Percentiles rank a stretch among this genome's conserved stretches.
These are phyloP conservation scores for Galerucella nymphaeae DNA, from an alignment of 2,888 invertebrate genomes.

Conservation along the genomic window DNA sequence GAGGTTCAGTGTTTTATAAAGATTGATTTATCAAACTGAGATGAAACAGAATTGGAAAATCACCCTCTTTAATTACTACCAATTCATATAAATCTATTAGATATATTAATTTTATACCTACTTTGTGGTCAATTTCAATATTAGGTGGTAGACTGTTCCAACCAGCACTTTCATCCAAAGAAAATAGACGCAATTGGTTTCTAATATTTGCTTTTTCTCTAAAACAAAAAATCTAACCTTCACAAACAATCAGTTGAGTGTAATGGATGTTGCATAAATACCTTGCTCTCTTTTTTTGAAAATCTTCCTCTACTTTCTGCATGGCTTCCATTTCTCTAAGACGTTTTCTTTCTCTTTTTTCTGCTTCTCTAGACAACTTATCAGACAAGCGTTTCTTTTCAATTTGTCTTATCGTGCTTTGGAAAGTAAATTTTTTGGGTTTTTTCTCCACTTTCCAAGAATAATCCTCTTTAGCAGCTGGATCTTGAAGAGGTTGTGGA, in stretches of 20 bases:
- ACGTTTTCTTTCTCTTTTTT: slow-evolving; percentile 80
- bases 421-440: slow-evolving; percentile 82
- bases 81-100: too few species aligned
- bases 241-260: neutral
- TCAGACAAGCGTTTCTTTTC: slow-evolving; percentile 81
- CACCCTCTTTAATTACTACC: neutral
- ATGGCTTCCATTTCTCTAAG: slow-evolving; percentile 83
- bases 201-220: slow-evolving; percentile 80
- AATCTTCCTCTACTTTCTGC: slow-evolving; percentile 88
- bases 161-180: slow-evolving; percentile 71
- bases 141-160: slow-evolving; percentile 70
- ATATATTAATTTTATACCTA: slow-evolving; percentile 32
- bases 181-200: slow-evolving; percentile 79
- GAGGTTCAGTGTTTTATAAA: slow-evolving; percentile 23
- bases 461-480: slow-evolving; percentile 47
- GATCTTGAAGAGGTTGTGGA: slow-evolving; percentile 62
- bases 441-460: slow-evolving; percentile 53
- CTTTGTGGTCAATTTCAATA: slow-evolving; percentile 58
- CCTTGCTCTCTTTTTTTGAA: slow-evolving; percentile 82
- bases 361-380: slow-evolving; percentile 80
- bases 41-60: neutral
- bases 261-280: slow-evolving; percentile 36
- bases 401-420: slow-evolving; percentile 85
- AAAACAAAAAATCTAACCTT: slow-evolving; percentile 37
- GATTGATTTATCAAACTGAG: neutral